phyloP scores from a whole-genome alignment of 2,113 vertebrate species.

The Rana temporaria region DNA sequence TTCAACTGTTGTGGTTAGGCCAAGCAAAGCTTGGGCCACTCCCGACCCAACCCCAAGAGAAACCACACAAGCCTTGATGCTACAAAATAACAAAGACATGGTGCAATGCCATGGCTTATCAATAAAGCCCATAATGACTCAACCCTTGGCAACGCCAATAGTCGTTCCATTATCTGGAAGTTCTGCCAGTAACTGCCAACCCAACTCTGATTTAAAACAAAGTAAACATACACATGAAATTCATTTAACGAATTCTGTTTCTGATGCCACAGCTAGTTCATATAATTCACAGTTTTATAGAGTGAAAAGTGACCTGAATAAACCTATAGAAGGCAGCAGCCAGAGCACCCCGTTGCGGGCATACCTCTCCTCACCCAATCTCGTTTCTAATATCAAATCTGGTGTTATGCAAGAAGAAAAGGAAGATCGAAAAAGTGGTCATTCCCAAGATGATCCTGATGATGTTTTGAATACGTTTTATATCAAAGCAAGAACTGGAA shows the following conservation, averaged over 20 bases:
- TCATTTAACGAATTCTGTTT: constrained; percentile 59
- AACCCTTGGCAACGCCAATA: constrained; percentile 65
- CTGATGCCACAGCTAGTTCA: constrained; percentile 55
- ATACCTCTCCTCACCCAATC: constrained; percentile 51
- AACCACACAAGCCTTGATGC: constrained; percentile 62
- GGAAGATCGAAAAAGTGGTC: constrained; percentile 37
- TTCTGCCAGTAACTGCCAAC: constrained; percentile 53
- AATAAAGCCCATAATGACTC: constrained; percentile 65
- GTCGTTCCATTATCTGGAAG: constrained; percentile 65
- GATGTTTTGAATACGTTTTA: constrained; percentile 55
- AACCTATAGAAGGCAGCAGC: constrained; percentile 59
- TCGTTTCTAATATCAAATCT: constrained; percentile 50
- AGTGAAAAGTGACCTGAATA: constrained; percentile 61
- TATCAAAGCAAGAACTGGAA: constrained; percentile 62
- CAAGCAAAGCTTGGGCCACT: constrained; percentile 63
- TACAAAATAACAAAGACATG: constrained; percentile 67
- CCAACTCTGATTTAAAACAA: constrained; percentile 59
- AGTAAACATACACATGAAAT: constrained; percentile 56
- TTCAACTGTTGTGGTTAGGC: constrained; percentile 58
- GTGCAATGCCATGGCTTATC: constrained; percentile 62
- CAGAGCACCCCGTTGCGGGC: constrained; percentile 60
- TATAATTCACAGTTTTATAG: constrained; percentile 46
- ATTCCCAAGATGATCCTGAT: constrained; percentile 55
- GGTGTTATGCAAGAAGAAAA: constrained; percentile 56
- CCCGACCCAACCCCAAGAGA: constrained; percentile 62